These are phyloP conservation scores for Piprites chloris DNA, from an alignment of 2,113 vertebrate species.

Conservation along the genomic window DNA sequence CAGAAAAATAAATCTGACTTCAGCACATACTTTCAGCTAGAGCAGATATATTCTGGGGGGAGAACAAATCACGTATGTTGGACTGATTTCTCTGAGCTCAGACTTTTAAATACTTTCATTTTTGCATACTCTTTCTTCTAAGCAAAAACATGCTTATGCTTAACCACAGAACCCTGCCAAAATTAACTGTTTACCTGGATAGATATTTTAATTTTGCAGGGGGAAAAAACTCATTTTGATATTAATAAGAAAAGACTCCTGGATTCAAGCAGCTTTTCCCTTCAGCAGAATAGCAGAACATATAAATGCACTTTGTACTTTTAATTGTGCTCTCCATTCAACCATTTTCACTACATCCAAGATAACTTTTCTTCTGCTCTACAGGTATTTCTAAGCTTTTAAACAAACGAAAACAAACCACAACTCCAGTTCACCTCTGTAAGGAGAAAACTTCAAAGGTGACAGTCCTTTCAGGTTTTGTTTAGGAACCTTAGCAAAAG, in stretches of 20 bases:
- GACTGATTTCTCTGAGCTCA: background rate
- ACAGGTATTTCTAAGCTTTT: constrained; percentile 8
- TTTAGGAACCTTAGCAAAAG: constrained; percentile 24
- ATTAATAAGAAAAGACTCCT: background rate
- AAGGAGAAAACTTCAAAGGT: constrained; percentile 29
- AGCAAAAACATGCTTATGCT: background rate
- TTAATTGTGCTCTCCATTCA: constrained; percentile 1
- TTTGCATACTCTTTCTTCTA: background rate
- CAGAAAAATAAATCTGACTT: constrained; percentile 37
- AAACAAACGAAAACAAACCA: constrained; percentile 45
- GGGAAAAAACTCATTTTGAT: background rate
- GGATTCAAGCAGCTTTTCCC: background rate
- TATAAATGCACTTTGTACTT: background rate
- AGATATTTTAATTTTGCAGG: background rate
- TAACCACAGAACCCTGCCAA: background rate
- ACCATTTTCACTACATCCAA: background rate
- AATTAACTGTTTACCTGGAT: background rate
- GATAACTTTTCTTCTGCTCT: constrained; percentile 21
- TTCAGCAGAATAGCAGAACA: background rate
- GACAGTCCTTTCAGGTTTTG: constrained; percentile 36
- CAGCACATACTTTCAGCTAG: background rate
- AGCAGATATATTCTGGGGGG: background rate
- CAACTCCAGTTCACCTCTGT: background rate
- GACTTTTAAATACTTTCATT: background rate
- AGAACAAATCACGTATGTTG: background rate